These are phyloP conservation scores for Bruchidius siliquastri DNA, from an alignment of 2,888 invertebrate species.

Conservation along the genomic window DNA sequence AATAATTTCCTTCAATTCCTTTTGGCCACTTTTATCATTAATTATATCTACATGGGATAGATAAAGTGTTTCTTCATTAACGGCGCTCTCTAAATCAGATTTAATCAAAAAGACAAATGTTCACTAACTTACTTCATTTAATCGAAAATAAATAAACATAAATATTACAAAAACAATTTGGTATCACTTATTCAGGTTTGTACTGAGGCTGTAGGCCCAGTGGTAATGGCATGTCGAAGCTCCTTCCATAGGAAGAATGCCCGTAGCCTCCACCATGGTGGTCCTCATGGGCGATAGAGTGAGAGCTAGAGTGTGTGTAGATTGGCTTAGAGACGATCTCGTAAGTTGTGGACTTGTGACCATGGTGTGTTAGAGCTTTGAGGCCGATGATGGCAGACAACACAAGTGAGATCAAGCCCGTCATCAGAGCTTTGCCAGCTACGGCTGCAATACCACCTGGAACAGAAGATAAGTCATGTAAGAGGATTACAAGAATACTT, in stretches of 20 bases:
- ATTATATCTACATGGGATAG: too few species aligned
- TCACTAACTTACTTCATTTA: neutral
- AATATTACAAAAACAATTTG: neutral
- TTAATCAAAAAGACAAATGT: neutral
- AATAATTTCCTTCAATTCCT: too few species aligned
- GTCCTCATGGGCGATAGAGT: constrained; percentile 63
- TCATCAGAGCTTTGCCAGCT: constrained; percentile 80
- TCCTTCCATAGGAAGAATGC: constrained; percentile 54
- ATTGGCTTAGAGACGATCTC: constrained; percentile 81
- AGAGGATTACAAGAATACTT: neutral
- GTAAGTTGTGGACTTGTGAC: constrained; percentile 70
- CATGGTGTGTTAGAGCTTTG: constrained; percentile 63
- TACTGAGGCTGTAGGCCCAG: constrained; percentile 50
- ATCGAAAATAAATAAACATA: constrained; percentile 1
- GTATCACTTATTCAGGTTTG: constrained; percentile 51
- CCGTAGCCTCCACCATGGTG: constrained; percentile 48
- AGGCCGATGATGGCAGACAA: constrained; percentile 73
- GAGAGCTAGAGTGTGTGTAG: constrained; percentile 66
- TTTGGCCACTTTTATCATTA: too few species aligned
- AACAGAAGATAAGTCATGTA: constrained; percentile 1
- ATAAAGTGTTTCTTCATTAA: too few species aligned
- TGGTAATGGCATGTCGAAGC: constrained; percentile 47
- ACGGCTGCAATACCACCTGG: constrained; percentile 67
- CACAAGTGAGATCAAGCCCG: constrained; percentile 73
- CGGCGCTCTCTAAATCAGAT: neutral